phyloP scores from a whole-genome alignment of 2,797 vertebrate genomes.

The Centropyge bicolor region DNA sequence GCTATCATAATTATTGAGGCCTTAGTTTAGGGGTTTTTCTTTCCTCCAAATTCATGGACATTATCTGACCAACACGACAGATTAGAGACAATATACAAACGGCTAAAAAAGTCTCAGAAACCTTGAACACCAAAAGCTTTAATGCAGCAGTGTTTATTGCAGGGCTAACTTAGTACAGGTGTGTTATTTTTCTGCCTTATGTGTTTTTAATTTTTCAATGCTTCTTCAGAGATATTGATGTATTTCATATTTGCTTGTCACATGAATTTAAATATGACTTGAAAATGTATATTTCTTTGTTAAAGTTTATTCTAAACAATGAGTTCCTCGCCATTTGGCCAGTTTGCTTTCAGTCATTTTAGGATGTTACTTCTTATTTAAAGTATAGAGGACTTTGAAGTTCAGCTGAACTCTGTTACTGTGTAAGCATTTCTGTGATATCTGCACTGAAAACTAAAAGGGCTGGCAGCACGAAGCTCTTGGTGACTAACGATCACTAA shows the following conservation, averaged over 20 bases:
- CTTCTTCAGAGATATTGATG: not conserved
- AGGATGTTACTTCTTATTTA: too few relatives aligned
- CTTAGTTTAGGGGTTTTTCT: not conserved
- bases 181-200: not conserved
- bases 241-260: not conserved
- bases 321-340: not conserved
- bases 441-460: constrained; percentile 2
- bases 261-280: not conserved
- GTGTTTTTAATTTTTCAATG: not conserved
- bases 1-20: not conserved
- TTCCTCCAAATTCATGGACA: not conserved
- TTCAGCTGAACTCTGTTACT: not conserved
- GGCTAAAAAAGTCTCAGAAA: not conserved
- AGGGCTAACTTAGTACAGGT: not conserved
- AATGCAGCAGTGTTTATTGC: not conserved
- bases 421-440: not conserved
- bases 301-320: not conserved
- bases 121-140: not conserved
- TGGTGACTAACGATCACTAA: constrained; percentile 51
- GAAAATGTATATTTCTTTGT: not conserved
- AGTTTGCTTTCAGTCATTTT: not conserved
- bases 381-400: not conserved
- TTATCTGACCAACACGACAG: not conserved
- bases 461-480: not conserved
- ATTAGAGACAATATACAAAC: not conserved